Evolutionary conservation across 2,888 invertebrate species (phyloP).

Genomic region (Argyra leucocephala): DNA sequence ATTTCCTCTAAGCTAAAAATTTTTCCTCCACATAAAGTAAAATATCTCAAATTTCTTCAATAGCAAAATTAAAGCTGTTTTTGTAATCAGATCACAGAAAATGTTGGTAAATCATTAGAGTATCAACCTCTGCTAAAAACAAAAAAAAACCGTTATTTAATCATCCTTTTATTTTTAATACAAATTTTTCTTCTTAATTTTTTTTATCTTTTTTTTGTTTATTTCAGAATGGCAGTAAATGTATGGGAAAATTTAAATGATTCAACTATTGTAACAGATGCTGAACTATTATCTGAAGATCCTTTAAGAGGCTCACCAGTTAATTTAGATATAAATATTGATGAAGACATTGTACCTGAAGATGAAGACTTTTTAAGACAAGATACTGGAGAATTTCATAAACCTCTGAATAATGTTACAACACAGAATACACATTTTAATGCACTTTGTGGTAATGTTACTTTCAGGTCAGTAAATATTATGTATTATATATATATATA

Average conservation of each 20-base stretch:
- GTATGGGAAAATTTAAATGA: not conserved
- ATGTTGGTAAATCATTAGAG: too few relatives aligned
- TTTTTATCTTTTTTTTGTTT: too few relatives aligned
- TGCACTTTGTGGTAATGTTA: slow-evolving; percentile 49
- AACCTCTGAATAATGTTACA: not conserved
- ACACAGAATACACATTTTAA: slow-evolving; percentile 44
- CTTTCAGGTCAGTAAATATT: slow-evolving; percentile 35
- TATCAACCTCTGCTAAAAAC: too few relatives aligned
- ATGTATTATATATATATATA: too few relatives aligned
- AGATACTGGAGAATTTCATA: slow-evolving; percentile 29
- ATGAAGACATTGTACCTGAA: slow-evolving; percentile 18
- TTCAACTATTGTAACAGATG: not conserved
- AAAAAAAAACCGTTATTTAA: too few relatives aligned
- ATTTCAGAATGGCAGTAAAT: not conserved
- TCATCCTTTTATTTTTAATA: too few relatives aligned
- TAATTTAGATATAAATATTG: slow-evolving; percentile 14
- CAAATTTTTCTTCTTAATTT: too few relatives aligned
- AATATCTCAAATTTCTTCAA: too few relatives aligned
- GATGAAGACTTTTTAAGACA: slow-evolving; percentile 13
- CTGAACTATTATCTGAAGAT: not conserved
- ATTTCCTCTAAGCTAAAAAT: too few relatives aligned
- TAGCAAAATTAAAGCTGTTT: too few relatives aligned
- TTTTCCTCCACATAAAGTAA: too few relatives aligned
- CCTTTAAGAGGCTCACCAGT: slow-evolving; percentile 2
- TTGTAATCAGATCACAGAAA: too few relatives aligned